A percentile compares a stretch with the other conserved stretches of the same genome.
These are phyloP conservation scores for Gryllus longicercus DNA, from an alignment of 2,888 invertebrate species.

Conservation along the genomic window DNA sequence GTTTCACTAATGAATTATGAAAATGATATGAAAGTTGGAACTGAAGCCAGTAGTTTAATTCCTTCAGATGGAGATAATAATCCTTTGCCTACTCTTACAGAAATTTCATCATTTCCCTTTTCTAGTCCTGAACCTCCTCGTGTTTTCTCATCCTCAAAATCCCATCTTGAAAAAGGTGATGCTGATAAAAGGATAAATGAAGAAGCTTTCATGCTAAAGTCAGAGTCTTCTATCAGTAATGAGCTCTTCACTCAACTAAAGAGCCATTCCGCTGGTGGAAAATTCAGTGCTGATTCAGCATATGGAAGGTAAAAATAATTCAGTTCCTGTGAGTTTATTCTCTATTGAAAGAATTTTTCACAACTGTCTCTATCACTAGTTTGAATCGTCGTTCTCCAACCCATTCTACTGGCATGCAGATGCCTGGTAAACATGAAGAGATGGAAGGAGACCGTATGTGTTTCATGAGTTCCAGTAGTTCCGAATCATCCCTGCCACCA, in stretches of 20 bases:
- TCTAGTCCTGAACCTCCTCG: constrained; percentile 29
- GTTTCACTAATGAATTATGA: constrained; percentile 31
- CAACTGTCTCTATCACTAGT: constrained; percentile 27
- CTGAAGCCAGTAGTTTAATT: background rate
- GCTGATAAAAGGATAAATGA: background rate
- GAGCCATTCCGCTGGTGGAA: constrained; percentile 41
- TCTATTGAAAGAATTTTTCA: background rate
- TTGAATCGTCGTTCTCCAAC: constrained; percentile 36
- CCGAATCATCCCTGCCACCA: constrained; percentile 56
- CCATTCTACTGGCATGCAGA: background rate
- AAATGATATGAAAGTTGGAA: constrained; percentile 19
- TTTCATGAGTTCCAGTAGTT: constrained; percentile 58
- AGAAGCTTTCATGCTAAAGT: constrained; percentile 11
- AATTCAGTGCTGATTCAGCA: constrained; percentile 66
- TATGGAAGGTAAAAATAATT: constrained; percentile 69
- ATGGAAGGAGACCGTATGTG: constrained; percentile 39
- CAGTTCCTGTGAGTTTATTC: background rate
- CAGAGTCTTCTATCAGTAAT: constrained; percentile 19
- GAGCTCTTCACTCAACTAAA: background rate
- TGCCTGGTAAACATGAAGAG: background rate
- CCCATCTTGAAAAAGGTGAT: constrained; percentile 19
- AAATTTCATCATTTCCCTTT: constrained; percentile 26
- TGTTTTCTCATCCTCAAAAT: constrained; percentile 20
- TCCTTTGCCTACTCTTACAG: constrained; percentile 24
- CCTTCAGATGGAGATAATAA: constrained; percentile 30